Evolutionary conservation across 2,113 vertebrate genomes (phyloP), one percentile per base, ranked within the genome.

Genomic region (Cottus gobio): DNA sequence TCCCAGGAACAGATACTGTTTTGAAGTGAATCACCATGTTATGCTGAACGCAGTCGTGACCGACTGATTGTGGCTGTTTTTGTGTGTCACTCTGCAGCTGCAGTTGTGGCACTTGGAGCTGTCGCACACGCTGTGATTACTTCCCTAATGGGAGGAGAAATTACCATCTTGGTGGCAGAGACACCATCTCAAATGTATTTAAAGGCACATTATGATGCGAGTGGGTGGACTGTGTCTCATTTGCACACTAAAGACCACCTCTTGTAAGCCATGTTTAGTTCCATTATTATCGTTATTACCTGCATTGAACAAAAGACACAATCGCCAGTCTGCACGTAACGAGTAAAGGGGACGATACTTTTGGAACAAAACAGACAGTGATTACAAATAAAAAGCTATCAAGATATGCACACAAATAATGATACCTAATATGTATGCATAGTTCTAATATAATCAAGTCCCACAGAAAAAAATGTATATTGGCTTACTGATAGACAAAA

Each of bases 61-160:
- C 74, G 79, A 83, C 80, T 83, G 85, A 63, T 83, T 84, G 79
- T 75, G 79, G 89, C 75, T 78, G 80, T 80, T 69, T 79, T 80
- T 69, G 76, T 83, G 85, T 86, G 85, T 84, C 84, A 85, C 81
- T 77, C 87, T 58, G 68, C 93, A 93, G 92, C 93, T 94, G 94
- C 88, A 85, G 87, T 69, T 37, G 77, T 66, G 36, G 75, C 82
- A 82, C 88, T 87, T 77, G 56, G 1, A 69, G 87, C 88, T 86
- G 89, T 85, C 85, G 65, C 72, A 57, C 76, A 86, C 15, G 71
- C 91, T 90, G 87, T 91, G 85, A 94, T 95, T 94, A 95, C 86
- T 66, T 80, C 86, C 84, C 84, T 85, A 85, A 90, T 82, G 90
- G 89, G 81, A 81, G 86, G 74, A 89, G 75, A 93, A 93, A 94